Base-by-base conservation (phyloP, 2,888 invertebrate species). In the Mythimna vitellina region DNA sequence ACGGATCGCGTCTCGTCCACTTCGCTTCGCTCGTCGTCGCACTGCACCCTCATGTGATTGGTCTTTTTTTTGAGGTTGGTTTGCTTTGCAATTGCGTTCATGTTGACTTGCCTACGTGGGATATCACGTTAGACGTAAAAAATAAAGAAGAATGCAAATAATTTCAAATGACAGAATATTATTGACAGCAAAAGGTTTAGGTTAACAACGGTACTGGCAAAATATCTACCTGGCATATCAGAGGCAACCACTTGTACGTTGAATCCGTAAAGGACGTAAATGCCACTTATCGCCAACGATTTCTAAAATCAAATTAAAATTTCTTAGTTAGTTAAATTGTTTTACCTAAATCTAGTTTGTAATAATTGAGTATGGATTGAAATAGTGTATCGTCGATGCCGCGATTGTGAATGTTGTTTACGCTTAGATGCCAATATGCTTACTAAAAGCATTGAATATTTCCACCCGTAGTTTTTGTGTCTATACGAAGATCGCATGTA, bases 191-290 rank as follows among this genome's bases (percentile, higher is more conserved):
- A 5, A 25, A 32, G 6, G 6, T n/a, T 49, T n/a, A 29, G 12
- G 8, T 49, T 56, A 49, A 56, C 4, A 22, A 72, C 7, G 10
- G n/a, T 17, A 49, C 14, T 1, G 17, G 3, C 51, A 10, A 42
- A 38, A 38, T 58, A 63, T 51, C 0, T 74, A 93, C 94, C 93
- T 87, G 92, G 93, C 91, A 96, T 94, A 86, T 96, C 95, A 42
- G 96, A 93, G 56, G 96, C 96, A 61, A 96, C 93, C 62, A 96
- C 71, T 89, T 96, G 96, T 9, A 94, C 95, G 78, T 96, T 94
- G 80, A 87, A 96, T 68, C 95, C 95, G 81, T 86, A 95, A 6
- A 92, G 77, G 12, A 94, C 92, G 78, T 90, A 91, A 2, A 88
- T 91, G 32, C 94, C 95, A 82, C 95, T 92, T 79, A 93, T 91